Base-by-base conservation (phyloP, 2,888 invertebrate species). In the Oscheius onirici region DNA sequence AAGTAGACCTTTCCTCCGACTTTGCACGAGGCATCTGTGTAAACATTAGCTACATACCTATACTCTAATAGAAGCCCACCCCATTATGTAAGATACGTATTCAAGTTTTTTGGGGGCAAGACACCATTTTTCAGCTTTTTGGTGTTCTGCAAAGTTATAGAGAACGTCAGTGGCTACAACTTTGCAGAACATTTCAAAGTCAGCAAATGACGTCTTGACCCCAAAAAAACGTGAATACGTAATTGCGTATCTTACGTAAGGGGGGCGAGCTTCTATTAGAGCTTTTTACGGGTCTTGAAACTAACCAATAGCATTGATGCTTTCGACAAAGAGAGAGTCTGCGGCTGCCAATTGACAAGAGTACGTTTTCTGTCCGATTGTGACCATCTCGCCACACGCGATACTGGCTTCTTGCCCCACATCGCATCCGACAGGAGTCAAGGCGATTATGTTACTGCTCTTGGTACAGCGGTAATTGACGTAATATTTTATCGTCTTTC, bases 341-440 rank as follows among this genome's bases (percentile, higher is more conserved):
- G 63, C 24, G 5, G 26, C 11, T 10, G 26, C 49, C n/a, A 63
- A 17, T 3, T 28, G n/a, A 49, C 63, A 63, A 28, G 63, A 63
- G 34, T 28, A 63, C 1, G 63, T 63, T 10, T 49, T 63, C 24
- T 46, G 11, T 8, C 49, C 63, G n/a, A 63, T 63, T 8, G 63
- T 49, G 13, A 26, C 26, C 49, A 63, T 63, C 17, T 63, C 28
- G 13, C 34, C 49, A 17, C 49, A 49, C 2, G 24, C 49, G 46
- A 49, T 28, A 34, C 46, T 46, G n/a, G 46, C 63, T 26, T 63
- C 63, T 20, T 63, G 63, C 11, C 49, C 63, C 10, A 63, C 20
- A 26, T 63, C 63, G 11, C 63, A 63, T 22, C 63, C 60, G 11
- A 63, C 34, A 2, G 63, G 63, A 28, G 63, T 49, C 34, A 63